These are phyloP conservation scores for Mycalesis mineus DNA, from an alignment of 2,888 invertebrate genomes.

Conservation along the genomic window DNA sequence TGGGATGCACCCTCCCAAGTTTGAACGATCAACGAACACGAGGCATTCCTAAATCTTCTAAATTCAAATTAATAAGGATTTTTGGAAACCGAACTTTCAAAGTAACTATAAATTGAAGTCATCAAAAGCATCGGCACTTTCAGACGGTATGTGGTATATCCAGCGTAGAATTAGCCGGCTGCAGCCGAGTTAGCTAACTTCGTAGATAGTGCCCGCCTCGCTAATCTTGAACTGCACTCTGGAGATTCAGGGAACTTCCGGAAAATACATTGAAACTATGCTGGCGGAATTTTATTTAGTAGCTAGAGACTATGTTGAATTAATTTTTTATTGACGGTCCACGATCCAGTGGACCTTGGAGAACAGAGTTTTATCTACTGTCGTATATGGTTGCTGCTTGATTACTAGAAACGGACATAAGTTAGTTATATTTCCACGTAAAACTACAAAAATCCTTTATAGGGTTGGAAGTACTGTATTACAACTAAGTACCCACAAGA, in stretches of 20 bases:
- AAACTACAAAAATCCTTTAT: too few species aligned
- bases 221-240: constrained; percentile 9
- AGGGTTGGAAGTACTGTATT: too few species aligned
- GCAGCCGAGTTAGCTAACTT: constrained; percentile 8
- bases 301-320: not conserved
- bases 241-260: constrained; percentile 1
- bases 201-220: constrained; percentile 5
- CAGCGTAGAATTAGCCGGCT: constrained; percentile 2
- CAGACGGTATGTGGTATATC: not conserved
- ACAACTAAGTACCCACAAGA: too few species aligned
- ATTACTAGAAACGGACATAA: too few species aligned
- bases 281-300: not conserved
- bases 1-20: too few species aligned
- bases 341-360: not conserved
- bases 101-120: not conserved
- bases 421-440: too few species aligned
- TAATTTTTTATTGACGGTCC: not conserved
- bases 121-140: not conserved
- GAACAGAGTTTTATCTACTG: too few species aligned
- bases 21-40: too few species aligned
- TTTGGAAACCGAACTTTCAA: too few species aligned
- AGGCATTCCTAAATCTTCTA: too few species aligned
- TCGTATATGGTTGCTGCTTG: too few species aligned
- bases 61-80: too few species aligned
- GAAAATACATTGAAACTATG: not conserved